A percentile compares a stretch with the other conserved stretches of the same genome.
phyloP scores from a whole-genome alignment of 2,888 invertebrate species.

The Agapostemon virescens region DNA sequence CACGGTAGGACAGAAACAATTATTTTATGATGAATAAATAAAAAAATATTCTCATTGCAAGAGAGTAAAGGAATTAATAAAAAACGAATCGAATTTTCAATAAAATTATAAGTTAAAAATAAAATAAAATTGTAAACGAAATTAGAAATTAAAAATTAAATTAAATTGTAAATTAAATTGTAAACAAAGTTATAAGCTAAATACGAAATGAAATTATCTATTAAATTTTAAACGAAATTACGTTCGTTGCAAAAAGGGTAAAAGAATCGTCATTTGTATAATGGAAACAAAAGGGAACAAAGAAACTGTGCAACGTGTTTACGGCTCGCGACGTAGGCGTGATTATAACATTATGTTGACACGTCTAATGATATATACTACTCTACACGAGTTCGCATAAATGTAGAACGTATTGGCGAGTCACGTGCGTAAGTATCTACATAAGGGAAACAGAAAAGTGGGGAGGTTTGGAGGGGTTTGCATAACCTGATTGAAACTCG shows the following conservation, averaged over 20 bases:
- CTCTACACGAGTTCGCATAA: conserved; percentile 12
- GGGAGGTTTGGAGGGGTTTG: conserved; percentile 41
- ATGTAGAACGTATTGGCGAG: conserved; percentile 25
- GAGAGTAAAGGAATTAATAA: too few relatives aligned
- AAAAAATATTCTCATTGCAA: too few relatives aligned
- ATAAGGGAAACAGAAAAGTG: conserved; percentile 26
- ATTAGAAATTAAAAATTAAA: too few relatives aligned
- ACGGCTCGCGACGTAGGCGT: neutral
- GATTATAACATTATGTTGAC: neutral
- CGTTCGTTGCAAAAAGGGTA: neutral
- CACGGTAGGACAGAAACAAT: too few relatives aligned
- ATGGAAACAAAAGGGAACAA: neutral
- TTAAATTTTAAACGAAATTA: too few relatives aligned
- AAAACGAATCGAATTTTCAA: too few relatives aligned
- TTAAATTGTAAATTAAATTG: too few relatives aligned
- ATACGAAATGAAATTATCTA: too few relatives aligned
- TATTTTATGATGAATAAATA: too few relatives aligned
- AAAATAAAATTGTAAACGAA: too few relatives aligned
- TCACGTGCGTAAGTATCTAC: conserved; percentile 45
- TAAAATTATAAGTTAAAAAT: too few relatives aligned
- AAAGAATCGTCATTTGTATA: neutral
- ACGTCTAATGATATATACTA: neutral
- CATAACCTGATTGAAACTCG: conserved; percentile 52
- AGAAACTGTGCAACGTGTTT: neutral
- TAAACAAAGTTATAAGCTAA: too few relatives aligned